A percentile compares a stretch with the other conserved stretches of the same genome.
phyloP scores from a whole-genome alignment of 2,888 invertebrate species.

The Fissipunctia ypsillon region DNA sequence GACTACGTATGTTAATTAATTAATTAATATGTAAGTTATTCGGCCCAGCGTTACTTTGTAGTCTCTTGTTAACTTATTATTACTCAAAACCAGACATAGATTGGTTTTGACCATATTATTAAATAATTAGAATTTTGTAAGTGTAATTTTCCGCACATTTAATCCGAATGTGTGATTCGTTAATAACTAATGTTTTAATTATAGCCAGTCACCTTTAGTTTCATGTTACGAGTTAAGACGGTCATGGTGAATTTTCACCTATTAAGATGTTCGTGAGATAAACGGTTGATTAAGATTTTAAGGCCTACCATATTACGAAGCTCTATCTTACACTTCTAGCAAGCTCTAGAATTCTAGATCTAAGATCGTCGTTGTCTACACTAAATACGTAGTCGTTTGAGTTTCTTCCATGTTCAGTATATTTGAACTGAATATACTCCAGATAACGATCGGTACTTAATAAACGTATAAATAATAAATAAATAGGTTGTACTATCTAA shows the following conservation, averaged over 20 bases:
- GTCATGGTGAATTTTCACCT: constrained; percentile 51
- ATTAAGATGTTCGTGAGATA: constrained; percentile 52
- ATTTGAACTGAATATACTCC: constrained; percentile 61
- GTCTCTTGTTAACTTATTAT: constrained; percentile 71
- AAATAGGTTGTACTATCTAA: constrained; percentile 65
- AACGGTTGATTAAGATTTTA: constrained; percentile 38
- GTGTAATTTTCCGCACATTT: constrained; percentile 63
- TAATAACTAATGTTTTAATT: constrained; percentile 70
- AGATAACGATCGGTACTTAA: constrained; percentile 59
- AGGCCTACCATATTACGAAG: constrained; percentile 64
- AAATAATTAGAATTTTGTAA: constrained; percentile 60
- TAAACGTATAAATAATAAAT: constrained; percentile 59
- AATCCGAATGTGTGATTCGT: constrained; percentile 61
- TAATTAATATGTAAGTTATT: constrained; percentile 78
- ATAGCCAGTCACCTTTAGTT: constrained; percentile 85
- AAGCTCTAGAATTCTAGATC: constrained; percentile 66
- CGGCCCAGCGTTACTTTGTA: constrained; percentile 81
- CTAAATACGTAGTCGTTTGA: constrained; percentile 46
- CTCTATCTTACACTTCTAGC: constrained; percentile 59
- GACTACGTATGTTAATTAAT: constrained; percentile 86
- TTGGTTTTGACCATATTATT: constrained; percentile 78
- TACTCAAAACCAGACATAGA: constrained; percentile 82
- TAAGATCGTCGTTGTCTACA: constrained; percentile 45
- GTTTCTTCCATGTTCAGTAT: constrained; percentile 54
- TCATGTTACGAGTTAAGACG: constrained; percentile 69